phyloP scores from a whole-genome alignment of 23 tunicate genomes.

The Trididemnum nubilum region DNA sequence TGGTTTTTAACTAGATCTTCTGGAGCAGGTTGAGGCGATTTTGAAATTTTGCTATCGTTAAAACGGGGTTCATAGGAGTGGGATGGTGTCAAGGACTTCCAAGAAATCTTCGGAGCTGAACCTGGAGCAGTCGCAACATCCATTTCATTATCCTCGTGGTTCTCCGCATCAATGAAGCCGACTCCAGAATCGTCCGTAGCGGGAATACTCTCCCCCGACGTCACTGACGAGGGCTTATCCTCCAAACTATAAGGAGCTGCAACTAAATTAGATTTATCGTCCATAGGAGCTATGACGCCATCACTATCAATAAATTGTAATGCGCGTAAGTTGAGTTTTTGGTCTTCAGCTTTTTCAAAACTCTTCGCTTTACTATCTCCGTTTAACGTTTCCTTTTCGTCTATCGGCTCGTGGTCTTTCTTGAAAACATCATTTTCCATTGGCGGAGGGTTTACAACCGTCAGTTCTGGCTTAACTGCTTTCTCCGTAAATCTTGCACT shows the following conservation, averaged over 20 bases:
- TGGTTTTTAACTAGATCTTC: neutral
- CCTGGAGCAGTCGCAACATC: neutral
- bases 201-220: conserved; percentile 57
- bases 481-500: neutral
- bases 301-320: neutral
- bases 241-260: conserved; percentile 32
- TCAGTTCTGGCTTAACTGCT: neutral
- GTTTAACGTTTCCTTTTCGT: neutral
- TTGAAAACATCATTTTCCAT: neutral
- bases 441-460: neutral
- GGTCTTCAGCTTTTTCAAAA: neutral
- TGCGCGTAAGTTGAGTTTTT: too few relatives aligned
- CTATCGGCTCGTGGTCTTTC: neutral
- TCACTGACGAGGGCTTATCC: conserved; percentile 53
- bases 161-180: conserved; percentile 75
- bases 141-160: conserved; percentile 54
- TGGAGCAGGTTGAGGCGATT: neutral
- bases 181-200: conserved; percentile 88
- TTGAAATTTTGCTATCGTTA: neutral
- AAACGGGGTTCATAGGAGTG: neutral
- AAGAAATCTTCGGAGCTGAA: neutral
- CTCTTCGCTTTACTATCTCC: neutral
- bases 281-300: too few relatives aligned
- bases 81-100: conserved; percentile 3
- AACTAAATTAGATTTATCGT: neutral